Conservation (phyloP, 2,888 invertebrate species). For the Portevinia maculata region DNA sequence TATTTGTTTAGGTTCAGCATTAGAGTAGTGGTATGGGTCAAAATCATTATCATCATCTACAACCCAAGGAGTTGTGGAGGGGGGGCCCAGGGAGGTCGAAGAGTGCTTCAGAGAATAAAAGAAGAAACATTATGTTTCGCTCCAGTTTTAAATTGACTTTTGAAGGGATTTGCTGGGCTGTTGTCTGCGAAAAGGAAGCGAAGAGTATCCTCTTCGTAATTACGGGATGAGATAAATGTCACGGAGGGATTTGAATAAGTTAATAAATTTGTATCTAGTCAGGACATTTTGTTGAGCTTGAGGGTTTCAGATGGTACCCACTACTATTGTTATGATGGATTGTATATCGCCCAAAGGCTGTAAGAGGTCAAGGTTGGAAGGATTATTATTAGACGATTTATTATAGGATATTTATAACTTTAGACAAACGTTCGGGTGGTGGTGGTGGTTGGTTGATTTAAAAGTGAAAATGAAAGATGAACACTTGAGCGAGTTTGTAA, state of each 20-base stretch:
- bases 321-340: slow-evolving; percentile 60
- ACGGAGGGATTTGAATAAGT: slow-evolving; percentile 73
- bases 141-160: slow-evolving; percentile 66
- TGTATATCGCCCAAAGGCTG: slow-evolving; percentile 43
- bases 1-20: slow-evolving; percentile 65
- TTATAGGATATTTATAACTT: slow-evolving; percentile 60
- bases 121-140: slow-evolving; percentile 60
- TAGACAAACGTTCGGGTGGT: neutral
- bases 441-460: slow-evolving; percentile 7
- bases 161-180: slow-evolving; percentile 32
- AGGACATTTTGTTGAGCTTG: neutral
- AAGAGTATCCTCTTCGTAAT: slow-evolving; percentile 48
- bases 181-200: neutral
- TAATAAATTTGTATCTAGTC: slow-evolving; percentile 69
- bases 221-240: slow-evolving; percentile 73
- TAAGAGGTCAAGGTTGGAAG: slow-evolving; percentile 64
- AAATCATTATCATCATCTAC: slow-evolving; percentile 64
- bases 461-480: slow-evolving; percentile 9
- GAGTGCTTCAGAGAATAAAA: slow-evolving; percentile 20
- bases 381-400: slow-evolving; percentile 65
- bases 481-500: slow-evolving; percentile 20
- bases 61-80: neutral
- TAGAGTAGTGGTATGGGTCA: slow-evolving; percentile 55
- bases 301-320: slow-evolving; percentile 8
- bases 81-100: neutral